These are phyloP conservation scores for Corydoras sp. DNA, from an alignment of 2,113 vertebrate species.

Conservation along the genomic window DNA sequence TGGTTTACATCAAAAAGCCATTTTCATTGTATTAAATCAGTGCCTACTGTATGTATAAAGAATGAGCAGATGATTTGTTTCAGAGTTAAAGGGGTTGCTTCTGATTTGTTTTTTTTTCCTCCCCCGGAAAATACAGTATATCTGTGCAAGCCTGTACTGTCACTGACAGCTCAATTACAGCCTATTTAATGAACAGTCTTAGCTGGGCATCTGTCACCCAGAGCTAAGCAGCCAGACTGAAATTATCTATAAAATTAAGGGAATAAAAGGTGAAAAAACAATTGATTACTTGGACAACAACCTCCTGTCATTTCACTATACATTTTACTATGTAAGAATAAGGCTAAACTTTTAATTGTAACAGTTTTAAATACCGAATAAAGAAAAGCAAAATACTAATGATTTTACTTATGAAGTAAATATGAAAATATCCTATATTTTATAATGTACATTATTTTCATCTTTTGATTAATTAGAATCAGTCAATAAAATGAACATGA, in stretches of 20 bases:
- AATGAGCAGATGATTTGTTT: constrained; percentile 23
- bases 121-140: constrained; percentile 28
- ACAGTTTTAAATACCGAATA: too few species aligned
- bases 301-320: constrained; percentile 29
- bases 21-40: constrained; percentile 22
- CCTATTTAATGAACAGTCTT: constrained; percentile 40
- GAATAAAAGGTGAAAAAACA: constrained; percentile 35
- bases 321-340: neutral
- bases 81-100: constrained; percentile 9
- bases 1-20: too few species aligned
- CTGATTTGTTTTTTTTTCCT: constrained; percentile 1
- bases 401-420: too few species aligned
- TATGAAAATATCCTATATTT: too few species aligned
- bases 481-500: too few species aligned
- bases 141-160: constrained; percentile 34
- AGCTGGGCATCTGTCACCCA: constrained; percentile 21
- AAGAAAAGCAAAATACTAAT: too few species aligned
- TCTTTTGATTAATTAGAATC: too few species aligned
- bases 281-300: constrained; percentile 38
- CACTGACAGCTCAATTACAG: constrained; percentile 47
- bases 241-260: constrained; percentile 46
- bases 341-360: neutral
- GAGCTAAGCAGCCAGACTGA: constrained; percentile 35
- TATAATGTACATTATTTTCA: too few species aligned
- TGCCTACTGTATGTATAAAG: constrained; percentile 18